Conservation (phyloP, 2,888 invertebrate genomes). For the Poecilus cupreus region DNA sequence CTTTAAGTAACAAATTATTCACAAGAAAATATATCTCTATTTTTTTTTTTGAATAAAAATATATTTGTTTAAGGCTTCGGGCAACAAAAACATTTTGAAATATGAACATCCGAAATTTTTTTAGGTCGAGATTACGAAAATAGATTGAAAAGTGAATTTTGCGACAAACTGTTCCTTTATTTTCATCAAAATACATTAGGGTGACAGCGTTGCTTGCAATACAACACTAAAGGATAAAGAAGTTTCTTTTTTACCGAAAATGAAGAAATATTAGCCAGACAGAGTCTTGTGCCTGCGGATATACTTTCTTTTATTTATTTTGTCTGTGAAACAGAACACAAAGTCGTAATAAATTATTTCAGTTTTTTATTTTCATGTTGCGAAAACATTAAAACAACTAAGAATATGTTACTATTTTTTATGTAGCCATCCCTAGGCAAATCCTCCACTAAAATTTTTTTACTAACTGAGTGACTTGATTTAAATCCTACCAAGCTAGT, state of each 20-base stretch:
- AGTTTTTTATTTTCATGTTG: too few species aligned
- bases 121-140: background rate
- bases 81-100: background rate
- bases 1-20: too few species aligned
- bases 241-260: background rate
- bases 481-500: too few species aligned
- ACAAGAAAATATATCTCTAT: background rate
- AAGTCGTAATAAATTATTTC: background rate
- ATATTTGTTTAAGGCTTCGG: background rate
- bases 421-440: too few species aligned
- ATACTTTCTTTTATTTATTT: background rate
- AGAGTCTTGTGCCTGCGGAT: background rate
- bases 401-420: too few species aligned
- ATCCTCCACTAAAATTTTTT: too few species aligned
- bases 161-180: constrained; percentile 16
- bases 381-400: too few species aligned
- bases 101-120: background rate
- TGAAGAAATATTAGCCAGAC: background rate
- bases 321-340: background rate
- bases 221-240: background rate
- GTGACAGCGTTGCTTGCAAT: background rate
- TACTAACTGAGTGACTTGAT: too few species aligned
- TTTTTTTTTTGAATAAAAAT: background rate
- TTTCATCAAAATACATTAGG: constrained; percentile 11
- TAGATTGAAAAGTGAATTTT: background rate